Conservation (phyloP, 2,888 invertebrate species). For the Microplitis manilae region DNA sequence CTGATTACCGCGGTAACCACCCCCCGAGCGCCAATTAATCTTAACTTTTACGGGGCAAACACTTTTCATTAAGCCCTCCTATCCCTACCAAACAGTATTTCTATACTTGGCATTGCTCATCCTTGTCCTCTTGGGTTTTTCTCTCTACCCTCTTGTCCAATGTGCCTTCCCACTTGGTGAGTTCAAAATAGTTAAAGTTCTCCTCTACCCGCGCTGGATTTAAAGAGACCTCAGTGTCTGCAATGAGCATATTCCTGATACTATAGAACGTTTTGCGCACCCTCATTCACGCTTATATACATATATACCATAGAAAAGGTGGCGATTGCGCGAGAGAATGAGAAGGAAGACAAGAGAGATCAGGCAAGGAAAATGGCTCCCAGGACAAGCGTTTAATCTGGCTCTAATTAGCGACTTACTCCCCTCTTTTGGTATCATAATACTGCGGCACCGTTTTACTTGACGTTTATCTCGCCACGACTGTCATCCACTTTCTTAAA, state of each 20-base stretch:
- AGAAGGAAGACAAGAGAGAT: constrained; percentile 7
- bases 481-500: constrained; percentile 11
- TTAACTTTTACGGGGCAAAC: constrained; percentile 71
- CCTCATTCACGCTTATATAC: constrained; percentile 10
- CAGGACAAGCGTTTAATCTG: constrained; percentile 79
- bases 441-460: constrained; percentile 6
- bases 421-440: constrained; percentile 58
- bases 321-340: constrained; percentile 27
- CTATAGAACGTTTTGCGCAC: constrained; percentile 3
- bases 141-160: constrained; percentile 28
- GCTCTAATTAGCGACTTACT: constrained; percentile 76
- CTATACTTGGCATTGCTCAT: constrained; percentile 36
- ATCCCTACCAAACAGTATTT: constrained; percentile 38
- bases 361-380: constrained; percentile 73
- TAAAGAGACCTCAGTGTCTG: constrained; percentile 24
- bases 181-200: constrained; percentile 13
- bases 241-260: neutral
- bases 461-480: constrained; percentile 25
- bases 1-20: constrained; percentile 70
- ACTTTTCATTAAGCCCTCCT: constrained; percentile 69
- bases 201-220: constrained; percentile 28
- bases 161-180: constrained; percentile 35
- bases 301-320: neutral
- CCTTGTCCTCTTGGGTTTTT: constrained; percentile 26
- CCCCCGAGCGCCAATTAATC: constrained; percentile 71